A percentile compares a stretch with the other conserved stretches of the same genome.
Conservation (phyloP, 2,113 vertebrate genomes). For the Phoxinus phoxinus region DNA sequence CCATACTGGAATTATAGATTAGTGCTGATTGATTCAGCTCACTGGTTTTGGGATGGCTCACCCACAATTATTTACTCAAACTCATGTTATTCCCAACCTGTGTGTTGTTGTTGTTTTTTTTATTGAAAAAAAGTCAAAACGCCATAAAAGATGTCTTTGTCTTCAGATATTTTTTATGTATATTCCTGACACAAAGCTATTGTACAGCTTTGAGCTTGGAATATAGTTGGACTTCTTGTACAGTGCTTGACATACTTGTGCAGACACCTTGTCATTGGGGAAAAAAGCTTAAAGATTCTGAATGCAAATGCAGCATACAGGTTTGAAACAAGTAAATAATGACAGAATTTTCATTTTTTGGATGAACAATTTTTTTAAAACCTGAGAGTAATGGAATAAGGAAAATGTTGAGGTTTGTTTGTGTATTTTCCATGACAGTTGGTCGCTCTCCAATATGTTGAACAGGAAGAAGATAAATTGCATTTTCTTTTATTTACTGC, state of each 20-base stretch:
- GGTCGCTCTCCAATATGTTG: background rate
- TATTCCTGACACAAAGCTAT: background rate
- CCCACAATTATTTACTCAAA: background rate
- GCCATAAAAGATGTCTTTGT: background rate
- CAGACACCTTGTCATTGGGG: too few species aligned
- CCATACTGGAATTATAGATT: background rate
- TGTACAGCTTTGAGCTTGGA: background rate
- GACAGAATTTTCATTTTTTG: background rate
- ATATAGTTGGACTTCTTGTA: background rate
- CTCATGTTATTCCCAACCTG: background rate
- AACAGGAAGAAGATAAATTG: conserved; percentile 12
- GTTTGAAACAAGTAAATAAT: background rate
- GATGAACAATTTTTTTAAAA: background rate
- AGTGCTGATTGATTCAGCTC: background rate
- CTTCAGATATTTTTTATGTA: background rate
- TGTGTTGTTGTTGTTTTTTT: background rate
- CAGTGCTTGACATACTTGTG: too few species aligned
- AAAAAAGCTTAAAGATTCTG: background rate
- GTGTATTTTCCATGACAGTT: background rate
- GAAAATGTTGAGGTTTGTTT: background rate
- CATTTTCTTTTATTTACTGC: conserved; percentile 28
- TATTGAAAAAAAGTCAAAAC: background rate
- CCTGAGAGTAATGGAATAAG: background rate
- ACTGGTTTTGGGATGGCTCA: background rate
- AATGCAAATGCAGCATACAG: too few species aligned